Percentiles rank a stretch among this genome's conserved stretches.
Evolutionary conservation across 2,797 vertebrate species (phyloP).

Genomic region (Anas bernieri): DNA sequence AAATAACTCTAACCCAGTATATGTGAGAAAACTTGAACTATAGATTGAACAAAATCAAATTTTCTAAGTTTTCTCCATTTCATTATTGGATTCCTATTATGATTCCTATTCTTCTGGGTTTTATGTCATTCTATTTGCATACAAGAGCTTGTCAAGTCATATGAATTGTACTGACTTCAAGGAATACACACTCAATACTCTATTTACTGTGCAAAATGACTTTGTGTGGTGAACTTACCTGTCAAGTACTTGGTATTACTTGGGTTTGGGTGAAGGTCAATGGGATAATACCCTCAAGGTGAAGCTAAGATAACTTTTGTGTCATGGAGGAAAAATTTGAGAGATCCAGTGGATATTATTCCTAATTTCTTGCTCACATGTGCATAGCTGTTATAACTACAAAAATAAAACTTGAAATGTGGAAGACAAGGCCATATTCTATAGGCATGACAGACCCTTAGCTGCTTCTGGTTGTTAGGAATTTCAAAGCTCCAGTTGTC

Average conservation of each 20-base stretch:
- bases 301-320: not conserved
- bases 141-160: not conserved
- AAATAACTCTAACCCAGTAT: not conserved
- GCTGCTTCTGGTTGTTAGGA: not conserved
- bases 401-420: not conserved
- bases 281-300: not conserved
- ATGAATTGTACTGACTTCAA: not conserved
- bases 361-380: not conserved
- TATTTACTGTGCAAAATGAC: not conserved
- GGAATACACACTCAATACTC: not conserved
- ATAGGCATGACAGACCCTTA: not conserved
- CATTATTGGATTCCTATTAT: not conserved
- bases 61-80: not conserved
- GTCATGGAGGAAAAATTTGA: not conserved
- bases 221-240: not conserved
- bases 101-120: not conserved
- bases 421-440: not conserved
- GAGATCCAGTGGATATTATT: not conserved
- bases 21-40: not conserved
- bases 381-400: not conserved
- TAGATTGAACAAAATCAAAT: not conserved
- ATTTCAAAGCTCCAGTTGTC: not conserved
- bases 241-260: not conserved
- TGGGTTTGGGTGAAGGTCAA: not conserved
- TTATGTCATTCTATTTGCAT: not conserved